A percentile compares a stretch with the other conserved stretches of the same genome.
These are phyloP conservation scores for Philopotamus ludificatus DNA, from an alignment of 1,140 invertebrate genomes.

Conservation along the genomic window DNA sequence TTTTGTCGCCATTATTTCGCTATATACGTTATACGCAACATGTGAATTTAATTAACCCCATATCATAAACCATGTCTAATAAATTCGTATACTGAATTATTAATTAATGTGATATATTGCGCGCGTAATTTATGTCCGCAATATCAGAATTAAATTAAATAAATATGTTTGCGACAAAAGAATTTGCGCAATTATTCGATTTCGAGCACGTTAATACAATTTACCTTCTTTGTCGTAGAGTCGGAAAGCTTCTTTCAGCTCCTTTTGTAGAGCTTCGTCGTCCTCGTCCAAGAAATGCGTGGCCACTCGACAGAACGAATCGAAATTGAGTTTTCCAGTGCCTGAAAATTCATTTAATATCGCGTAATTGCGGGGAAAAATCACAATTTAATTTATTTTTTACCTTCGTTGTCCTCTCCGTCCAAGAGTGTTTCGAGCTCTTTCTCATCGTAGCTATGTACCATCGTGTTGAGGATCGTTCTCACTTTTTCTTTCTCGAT, in stretches of 20 bases:
- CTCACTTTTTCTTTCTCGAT: constrained; percentile 75
- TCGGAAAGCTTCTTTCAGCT: constrained; percentile 73
- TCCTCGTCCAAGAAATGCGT: constrained; percentile 72
- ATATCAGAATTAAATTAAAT: no score
- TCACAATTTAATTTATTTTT: constrained; percentile 15
- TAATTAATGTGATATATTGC: no score
- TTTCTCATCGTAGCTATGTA: constrained; percentile 70
- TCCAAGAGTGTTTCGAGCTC: constrained; percentile 68
- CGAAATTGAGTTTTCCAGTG: constrained; percentile 65
- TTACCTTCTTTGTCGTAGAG: constrained; percentile 74
- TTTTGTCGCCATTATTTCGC: no score
- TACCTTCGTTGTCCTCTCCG: constrained; percentile 68
- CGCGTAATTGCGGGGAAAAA: no score
- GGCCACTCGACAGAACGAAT: constrained; percentile 68
- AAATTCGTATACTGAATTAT: no score
- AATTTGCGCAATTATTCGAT: no score
- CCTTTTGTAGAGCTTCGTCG: constrained; percentile 75
- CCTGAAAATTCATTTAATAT: constrained; percentile 49
- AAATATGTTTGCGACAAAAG: no score
- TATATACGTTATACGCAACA: no score
- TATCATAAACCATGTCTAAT: no score
- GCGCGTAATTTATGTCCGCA: no score
- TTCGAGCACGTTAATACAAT: no score
- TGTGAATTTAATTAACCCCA: no score
- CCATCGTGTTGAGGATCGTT: constrained; percentile 73